A percentile compares a stretch with the other conserved stretches of the same genome.
Conservation (phyloP, 1,140 invertebrate genomes). For the Coptotermes formosanus region DNA sequence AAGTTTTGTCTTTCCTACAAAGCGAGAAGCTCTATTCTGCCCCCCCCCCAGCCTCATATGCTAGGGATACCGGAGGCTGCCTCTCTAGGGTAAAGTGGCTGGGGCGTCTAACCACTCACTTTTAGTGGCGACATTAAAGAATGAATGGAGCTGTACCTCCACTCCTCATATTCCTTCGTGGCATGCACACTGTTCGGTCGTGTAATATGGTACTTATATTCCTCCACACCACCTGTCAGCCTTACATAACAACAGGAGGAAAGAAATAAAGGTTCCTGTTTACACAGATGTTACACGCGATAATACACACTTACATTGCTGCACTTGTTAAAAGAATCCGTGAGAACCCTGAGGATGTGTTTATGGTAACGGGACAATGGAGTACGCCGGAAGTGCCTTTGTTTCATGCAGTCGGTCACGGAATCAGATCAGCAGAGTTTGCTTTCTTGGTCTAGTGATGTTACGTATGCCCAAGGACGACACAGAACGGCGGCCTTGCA, state of each 20-base stretch:
- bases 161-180: too few species aligned
- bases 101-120: too few species aligned
- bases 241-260: not conserved
- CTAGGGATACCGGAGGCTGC: too few species aligned
- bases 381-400: not conserved
- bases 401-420: not conserved
- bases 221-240: too few species aligned
- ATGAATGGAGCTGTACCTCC: too few species aligned
- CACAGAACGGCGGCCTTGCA: not conserved
- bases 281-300: not conserved
- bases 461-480: not conserved
- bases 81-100: too few species aligned
- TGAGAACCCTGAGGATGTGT: not conserved
- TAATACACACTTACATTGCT: not conserved
- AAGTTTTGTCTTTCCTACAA: too few species aligned
- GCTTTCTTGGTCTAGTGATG: not conserved
- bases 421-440: not conserved
- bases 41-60: too few species aligned
- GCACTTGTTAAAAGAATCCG: not conserved
- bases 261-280: not conserved
- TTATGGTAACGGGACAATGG: slow-evolving; percentile 14
- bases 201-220: too few species aligned
- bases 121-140: too few species aligned
- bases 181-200: too few species aligned
- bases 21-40: too few species aligned